Percentiles rank a stretch among this genome's conserved stretches.
These are phyloP conservation scores for Philonicus albiceps DNA, from an alignment of 2,888 invertebrate genomes.

Conservation along the genomic window DNA sequence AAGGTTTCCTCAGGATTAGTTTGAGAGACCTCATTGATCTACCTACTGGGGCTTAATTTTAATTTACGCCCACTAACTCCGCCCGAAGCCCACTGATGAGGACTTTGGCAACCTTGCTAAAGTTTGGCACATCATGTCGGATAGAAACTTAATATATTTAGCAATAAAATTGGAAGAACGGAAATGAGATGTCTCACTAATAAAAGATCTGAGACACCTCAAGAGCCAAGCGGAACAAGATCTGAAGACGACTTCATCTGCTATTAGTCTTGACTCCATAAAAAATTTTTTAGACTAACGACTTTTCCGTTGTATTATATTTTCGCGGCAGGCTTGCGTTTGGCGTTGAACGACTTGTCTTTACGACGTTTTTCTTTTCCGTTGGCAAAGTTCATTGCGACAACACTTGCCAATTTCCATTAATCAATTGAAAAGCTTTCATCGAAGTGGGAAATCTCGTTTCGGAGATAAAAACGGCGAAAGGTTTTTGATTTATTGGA, in stretches of 20 bases:
- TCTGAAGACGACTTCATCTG: not conserved
- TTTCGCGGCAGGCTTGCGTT: not conserved
- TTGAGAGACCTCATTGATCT: not conserved
- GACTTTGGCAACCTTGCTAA: not conserved
- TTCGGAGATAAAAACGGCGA: constrained; percentile 15
- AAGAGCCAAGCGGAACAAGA: not conserved
- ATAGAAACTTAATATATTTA: not conserved
- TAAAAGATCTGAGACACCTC: not conserved
- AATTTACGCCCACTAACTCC: not conserved
- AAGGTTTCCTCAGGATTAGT: not conserved
- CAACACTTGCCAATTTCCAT: constrained; percentile 35
- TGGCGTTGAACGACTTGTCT: not conserved
- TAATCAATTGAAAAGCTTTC: constrained; percentile 45
- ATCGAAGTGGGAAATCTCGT: constrained; percentile 41
- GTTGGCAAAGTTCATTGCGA: not conserved
- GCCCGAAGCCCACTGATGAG: not conserved
- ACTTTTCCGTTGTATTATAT: not conserved
- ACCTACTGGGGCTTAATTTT: not conserved
- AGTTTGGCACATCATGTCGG: not conserved
- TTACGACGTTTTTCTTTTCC: not conserved
- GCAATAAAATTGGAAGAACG: not conserved
- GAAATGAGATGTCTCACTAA: not conserved
- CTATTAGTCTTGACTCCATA: not conserved
- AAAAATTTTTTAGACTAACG: not conserved
- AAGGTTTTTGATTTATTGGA: constrained; percentile 45